Base-by-base conservation (phyloP, 2,888 invertebrate genomes). In the Trachelus tabidus region DNA sequence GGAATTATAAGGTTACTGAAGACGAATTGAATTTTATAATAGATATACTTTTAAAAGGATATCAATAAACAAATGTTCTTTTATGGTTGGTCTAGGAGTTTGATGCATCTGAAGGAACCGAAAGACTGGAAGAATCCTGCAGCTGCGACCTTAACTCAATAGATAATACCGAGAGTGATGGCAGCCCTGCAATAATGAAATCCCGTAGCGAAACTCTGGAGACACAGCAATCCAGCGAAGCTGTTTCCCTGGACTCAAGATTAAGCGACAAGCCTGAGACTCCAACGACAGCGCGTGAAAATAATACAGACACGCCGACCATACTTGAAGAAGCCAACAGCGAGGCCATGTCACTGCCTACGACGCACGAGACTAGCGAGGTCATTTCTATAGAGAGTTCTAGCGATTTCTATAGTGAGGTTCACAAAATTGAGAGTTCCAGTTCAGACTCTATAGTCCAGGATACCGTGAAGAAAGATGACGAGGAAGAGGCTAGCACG, bases 351-450 rank as follows among this genome's bases (percentile, higher is more conserved):
- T 89, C 89, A 15, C 68, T 88, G 37, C 89, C 88, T 40, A 90
- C 89, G 4, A 89, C 89, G 4, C 91, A 88, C 11, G 90, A 91
- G 73, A 88, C 92, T 89, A 92, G 93, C 88, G 93, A 93, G 86
- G 91, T 92, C 40, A 92, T 93, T 34, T 91, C 93, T 77, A 93
- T 93, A 82, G 93, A 93, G 79, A 92, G 93, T 87, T 93, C 93
- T 81, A 93, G 92, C 85, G 93, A 93, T 81, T 88, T 93, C 79
- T 95, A 94, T 87, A 95, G 94, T 92, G 94, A 95, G 90, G 94
- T 94, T 83, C 94, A 94, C 85, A 95, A 95, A 90, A 93, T 94
- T 85, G 94, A 85, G 75, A 85, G 83, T 56, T 85, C 86, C 1
- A 86, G 85, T 81, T 83, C 83, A 0, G 87, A 86, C 34, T 87